These are phyloP conservation scores for Shargacucullia verbasci DNA, from an alignment of 2,888 invertebrate species.

Conservation along the genomic window DNA sequence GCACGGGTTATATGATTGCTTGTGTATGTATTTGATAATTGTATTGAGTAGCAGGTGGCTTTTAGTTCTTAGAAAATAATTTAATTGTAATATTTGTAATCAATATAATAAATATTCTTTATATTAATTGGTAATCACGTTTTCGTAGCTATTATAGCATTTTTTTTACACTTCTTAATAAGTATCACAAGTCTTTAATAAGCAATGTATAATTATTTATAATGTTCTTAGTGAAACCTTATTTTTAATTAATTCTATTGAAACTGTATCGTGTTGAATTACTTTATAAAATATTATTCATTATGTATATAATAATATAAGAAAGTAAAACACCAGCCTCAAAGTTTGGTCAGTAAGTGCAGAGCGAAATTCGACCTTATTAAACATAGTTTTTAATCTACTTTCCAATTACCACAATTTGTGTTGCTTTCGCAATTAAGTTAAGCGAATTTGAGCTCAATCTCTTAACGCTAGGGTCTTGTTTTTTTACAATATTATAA, in stretches of 20 bases:
- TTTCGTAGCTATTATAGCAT: too few species aligned
- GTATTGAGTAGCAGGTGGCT: too few species aligned
- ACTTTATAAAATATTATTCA: too few species aligned
- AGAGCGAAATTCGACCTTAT: slow-evolving; percentile 64
- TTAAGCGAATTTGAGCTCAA: slow-evolving; percentile 64
- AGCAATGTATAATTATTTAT: too few species aligned
- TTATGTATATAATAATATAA: background rate
- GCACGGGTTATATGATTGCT: too few species aligned
- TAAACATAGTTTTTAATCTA: slow-evolving; percentile 56
- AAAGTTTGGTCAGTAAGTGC: slow-evolving; percentile 41
- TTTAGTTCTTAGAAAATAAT: slow-evolving; percentile 24
- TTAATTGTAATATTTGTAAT: slow-evolving; percentile 30
- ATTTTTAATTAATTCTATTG: too few species aligned
- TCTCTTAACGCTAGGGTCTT: slow-evolving; percentile 59
- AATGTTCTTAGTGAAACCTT: too few species aligned
- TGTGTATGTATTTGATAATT: too few species aligned
- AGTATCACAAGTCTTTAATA: too few species aligned
- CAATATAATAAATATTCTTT: slow-evolving; percentile 24
- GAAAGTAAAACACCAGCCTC: slow-evolving; percentile 39
- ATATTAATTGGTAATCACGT: too few species aligned
- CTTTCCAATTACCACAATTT: slow-evolving; percentile 57
- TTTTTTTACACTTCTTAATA: too few species aligned
- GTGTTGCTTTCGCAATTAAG: slow-evolving; percentile 51
- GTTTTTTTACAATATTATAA: slow-evolving; percentile 34
- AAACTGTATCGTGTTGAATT: too few species aligned